phyloP scores from a whole-genome alignment of 2,888 invertebrate species.

The Diarsia rubi region DNA sequence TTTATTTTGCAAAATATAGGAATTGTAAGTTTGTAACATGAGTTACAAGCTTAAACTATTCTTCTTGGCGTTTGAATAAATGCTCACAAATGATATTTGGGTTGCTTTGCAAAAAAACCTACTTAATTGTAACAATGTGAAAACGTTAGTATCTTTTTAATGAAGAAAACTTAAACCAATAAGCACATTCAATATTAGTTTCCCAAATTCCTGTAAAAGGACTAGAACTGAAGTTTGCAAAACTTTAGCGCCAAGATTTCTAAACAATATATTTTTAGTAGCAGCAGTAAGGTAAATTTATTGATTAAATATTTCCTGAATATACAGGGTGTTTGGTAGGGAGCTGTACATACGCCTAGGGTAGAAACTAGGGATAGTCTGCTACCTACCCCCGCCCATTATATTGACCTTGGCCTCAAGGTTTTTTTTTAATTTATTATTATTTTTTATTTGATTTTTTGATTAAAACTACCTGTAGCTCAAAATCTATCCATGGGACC shows the following conservation, averaged over 20 bases:
- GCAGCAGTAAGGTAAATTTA: not conserved
- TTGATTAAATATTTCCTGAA: not conserved
- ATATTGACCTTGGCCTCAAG: too few species aligned
- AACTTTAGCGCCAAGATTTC: constrained; percentile 4
- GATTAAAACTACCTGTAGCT: too few species aligned
- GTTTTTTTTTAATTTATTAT: too few species aligned
- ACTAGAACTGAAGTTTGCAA: constrained; percentile 21
- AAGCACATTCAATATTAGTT: not conserved
- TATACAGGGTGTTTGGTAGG: too few species aligned
- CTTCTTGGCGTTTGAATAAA: constrained; percentile 26
- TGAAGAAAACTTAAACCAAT: not conserved
- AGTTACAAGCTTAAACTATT: constrained; percentile 12
- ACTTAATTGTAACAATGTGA: not conserved
- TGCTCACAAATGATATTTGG: constrained; percentile 3
- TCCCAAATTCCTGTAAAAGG: constrained; percentile 5
- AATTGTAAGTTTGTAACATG: constrained; percentile 11
- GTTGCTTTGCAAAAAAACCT: not conserved
- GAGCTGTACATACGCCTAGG: too few species aligned
- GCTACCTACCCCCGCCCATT: too few species aligned
- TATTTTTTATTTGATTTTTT: too few species aligned
- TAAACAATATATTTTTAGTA: not conserved
- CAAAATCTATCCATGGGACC: too few species aligned
- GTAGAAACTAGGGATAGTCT: too few species aligned
- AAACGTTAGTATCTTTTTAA: constrained; percentile 3
- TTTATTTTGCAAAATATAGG: constrained; percentile 6